Evolutionary conservation across 2,113 vertebrate genomes (phyloP), one percentile per base, ranked within the genome.

Genomic region (Cololabis saira): DNA sequence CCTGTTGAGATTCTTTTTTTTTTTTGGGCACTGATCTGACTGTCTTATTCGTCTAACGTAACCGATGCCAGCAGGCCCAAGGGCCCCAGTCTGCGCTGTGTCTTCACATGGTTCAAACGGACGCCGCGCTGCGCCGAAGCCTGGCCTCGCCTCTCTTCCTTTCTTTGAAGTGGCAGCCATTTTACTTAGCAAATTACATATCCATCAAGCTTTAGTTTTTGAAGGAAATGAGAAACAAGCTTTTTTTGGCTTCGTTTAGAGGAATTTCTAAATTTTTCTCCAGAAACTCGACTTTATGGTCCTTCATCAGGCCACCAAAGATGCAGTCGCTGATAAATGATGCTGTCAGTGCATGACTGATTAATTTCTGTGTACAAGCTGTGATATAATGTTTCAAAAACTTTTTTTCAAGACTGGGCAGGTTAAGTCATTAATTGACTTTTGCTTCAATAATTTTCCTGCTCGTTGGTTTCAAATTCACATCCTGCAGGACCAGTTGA

Each of bases 81-180:
- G 62, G 72, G 85, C 86, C 81, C 58, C 48, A 45, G 70, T 75
- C 81, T 85, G 83, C 69, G 67, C 76, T 76, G 79, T 85, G 76
- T 85, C 78, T 84, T 78, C 82, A 84, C 80, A 74, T 60, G 80
- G 78, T 83, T 80, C 81, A 84, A 71, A 89, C 80, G 87, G 89
- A 85, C 66, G 17, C 61, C 68, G 58, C 76, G 75, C 81, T 89
- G 82, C 81, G 60, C 76, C 58, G 59, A 14, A 64, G 65, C 67
- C 68, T 6, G 1, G 50, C 60, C 59, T 41, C 43, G 55, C 64
- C 68, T 59, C 56, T 17, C 0, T 52, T 63, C 50, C 33, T 10
- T 8, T 55, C 85, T 89, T 89, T 92, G 86, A 92, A 89, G 89
- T 89, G 84, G 82, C 80, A 80, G 79, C 83, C 69, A 63, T 80